These are phyloP conservation scores for Clunio marinus DNA, from an alignment of 2,888 invertebrate species.

Conservation along the genomic window DNA sequence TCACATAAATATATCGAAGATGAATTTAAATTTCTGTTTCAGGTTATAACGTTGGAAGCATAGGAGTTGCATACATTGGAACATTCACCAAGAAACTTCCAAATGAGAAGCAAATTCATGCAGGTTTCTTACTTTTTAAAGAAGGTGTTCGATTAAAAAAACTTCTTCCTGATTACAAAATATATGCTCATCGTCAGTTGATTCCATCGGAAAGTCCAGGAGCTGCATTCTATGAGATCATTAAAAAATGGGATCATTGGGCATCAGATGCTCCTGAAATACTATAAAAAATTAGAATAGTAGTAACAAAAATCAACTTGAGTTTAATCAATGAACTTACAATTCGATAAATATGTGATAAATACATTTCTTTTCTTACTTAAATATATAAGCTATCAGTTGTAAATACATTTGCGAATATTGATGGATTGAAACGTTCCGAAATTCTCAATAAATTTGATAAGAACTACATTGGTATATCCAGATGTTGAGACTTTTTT, in stretches of 20 bases:
- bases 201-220: conserved; percentile 67
- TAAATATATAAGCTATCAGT: too few relatives aligned
- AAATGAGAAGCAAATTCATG: conserved; percentile 56
- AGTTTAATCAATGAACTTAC: too few relatives aligned
- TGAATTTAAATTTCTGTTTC: not conserved
- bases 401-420: too few relatives aligned
- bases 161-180: conserved; percentile 60
- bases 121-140: conserved; percentile 59
- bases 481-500: too few relatives aligned
- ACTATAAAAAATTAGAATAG: not conserved
- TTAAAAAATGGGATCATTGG: conserved; percentile 66
- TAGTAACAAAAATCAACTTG: too few relatives aligned
- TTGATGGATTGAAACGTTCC: too few relatives aligned
- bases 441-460: too few relatives aligned
- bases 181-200: conserved; percentile 66
- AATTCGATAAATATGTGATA: too few relatives aligned
- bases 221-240: conserved; percentile 58
- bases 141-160: conserved; percentile 60
- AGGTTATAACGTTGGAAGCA: conserved; percentile 61
- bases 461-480: too few relatives aligned
- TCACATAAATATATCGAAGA: not conserved
- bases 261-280: not conserved
- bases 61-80: conserved; percentile 70
- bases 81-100: conserved; percentile 59
- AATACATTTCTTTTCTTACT: too few relatives aligned